Percentiles rank a stretch among this genome's conserved stretches.
Conservation (phyloP, 53 echinoderm and acorn worm species). For the Crossaster papposus region DNA sequence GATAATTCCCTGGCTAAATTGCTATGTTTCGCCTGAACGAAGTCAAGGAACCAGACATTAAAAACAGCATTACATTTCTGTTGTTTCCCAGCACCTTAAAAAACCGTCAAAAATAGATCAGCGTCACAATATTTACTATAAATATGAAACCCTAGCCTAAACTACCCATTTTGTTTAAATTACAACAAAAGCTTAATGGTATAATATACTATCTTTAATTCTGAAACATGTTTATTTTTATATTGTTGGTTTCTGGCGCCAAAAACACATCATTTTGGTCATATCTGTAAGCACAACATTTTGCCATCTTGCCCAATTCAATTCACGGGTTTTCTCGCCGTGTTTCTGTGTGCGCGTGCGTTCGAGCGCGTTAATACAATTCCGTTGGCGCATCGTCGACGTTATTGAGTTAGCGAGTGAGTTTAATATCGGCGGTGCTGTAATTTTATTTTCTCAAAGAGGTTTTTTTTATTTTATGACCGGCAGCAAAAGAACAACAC, state of each 20-base stretch:
- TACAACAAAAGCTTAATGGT: too few species aligned
- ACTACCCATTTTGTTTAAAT: too few species aligned
- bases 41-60: too few species aligned
- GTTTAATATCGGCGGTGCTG: background rate
- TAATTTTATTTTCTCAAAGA: background rate
- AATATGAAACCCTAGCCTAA: too few species aligned
- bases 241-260: background rate
- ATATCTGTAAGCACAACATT: background rate
- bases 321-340: slow-evolving; percentile 5
- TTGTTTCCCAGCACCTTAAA: too few species aligned
- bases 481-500: background rate
- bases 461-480: background rate
- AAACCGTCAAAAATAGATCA: too few species aligned
- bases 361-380: background rate
- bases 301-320: background rate
- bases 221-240: background rate
- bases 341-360: slow-evolving; percentile 26
- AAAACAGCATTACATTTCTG: too few species aligned
- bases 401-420: slow-evolving; percentile 10
- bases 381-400: background rate
- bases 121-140: too few species aligned
- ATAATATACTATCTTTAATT: too few species aligned
- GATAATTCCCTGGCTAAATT: too few species aligned
- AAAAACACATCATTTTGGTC: background rate
- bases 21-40: too few species aligned